These are phyloP conservation scores for Nezara viridula DNA, from an alignment of 2,888 invertebrate genomes.

Conservation along the genomic window DNA sequence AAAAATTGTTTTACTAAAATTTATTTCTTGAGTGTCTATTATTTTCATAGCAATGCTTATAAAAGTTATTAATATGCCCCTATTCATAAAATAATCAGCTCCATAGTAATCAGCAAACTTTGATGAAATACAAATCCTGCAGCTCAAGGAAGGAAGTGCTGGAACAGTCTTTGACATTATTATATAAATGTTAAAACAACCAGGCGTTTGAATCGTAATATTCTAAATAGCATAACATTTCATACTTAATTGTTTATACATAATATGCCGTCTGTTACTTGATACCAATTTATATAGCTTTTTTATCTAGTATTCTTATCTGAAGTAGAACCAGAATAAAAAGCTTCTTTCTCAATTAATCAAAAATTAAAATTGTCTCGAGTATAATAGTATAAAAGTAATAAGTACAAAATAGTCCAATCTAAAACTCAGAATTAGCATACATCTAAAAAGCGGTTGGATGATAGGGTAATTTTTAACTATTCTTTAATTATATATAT, in stretches of 20 bases:
- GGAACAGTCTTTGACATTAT: slow-evolving; percentile 23
- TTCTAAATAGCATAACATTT: background rate
- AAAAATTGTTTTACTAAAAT: background rate
- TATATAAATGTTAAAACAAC: background rate
- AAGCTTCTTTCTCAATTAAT: no score
- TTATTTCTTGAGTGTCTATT: background rate
- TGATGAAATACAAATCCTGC: background rate
- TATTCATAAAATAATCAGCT: background rate
- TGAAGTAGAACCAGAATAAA: no score
- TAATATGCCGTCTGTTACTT: background rate
- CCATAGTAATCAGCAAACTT: slow-evolving; percentile 19
- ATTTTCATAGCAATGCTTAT: background rate
- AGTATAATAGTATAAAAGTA: no score
- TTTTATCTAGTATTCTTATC: no score
- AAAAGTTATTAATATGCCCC: background rate
- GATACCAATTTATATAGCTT: background rate
- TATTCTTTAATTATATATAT: no score
- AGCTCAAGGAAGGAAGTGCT: slow-evolving; percentile 15
- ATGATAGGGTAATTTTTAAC: no score
- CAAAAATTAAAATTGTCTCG: no score
- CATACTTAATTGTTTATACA: background rate
- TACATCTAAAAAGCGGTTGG: no score
- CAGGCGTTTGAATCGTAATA: slow-evolving; percentile 33
- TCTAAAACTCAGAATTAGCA: no score
- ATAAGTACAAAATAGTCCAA: no score